phyloP scores from a whole-genome alignment of 1,140 invertebrate genomes.

The Ceratosolen solmsi region DNA sequence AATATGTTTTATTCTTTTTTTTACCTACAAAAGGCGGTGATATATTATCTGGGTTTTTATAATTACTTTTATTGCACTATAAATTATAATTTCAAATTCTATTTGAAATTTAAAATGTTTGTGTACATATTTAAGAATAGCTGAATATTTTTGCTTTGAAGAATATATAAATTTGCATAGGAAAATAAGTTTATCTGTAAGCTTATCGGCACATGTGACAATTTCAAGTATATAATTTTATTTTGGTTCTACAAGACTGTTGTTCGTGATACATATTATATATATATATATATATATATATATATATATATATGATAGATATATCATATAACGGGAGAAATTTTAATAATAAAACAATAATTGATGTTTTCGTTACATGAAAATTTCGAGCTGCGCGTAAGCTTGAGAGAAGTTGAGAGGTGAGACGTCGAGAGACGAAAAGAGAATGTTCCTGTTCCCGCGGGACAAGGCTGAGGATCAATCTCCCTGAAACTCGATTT shows the following conservation, averaged over 20 bases:
- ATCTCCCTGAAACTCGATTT: conserved; percentile 38
- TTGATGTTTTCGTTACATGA: conserved; percentile 12
- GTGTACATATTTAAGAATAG: background rate
- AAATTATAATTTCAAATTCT: background rate
- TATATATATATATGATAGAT: background rate
- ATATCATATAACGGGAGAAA: background rate
- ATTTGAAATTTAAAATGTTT: background rate
- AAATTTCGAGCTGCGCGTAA: background rate
- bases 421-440: background rate
- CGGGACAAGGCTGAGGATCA: conserved; percentile 29
- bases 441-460: conserved; percentile 20
- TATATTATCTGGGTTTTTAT: too few relatives aligned
- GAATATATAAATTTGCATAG: background rate
- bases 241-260: background rate
- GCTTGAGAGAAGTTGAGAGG: background rate
- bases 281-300: too few relatives aligned
- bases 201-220: background rate
- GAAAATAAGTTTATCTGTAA: background rate
- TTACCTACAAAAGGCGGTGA: too few relatives aligned
- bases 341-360: conserved; percentile 43
- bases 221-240: background rate
- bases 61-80: too few relatives aligned
- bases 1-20: too few relatives aligned
- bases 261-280: background rate
- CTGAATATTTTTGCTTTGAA: background rate